Evolutionary conservation across 2,797 vertebrate genomes (phyloP).

Genomic region (Muraenolepis orangiensis): DNA sequence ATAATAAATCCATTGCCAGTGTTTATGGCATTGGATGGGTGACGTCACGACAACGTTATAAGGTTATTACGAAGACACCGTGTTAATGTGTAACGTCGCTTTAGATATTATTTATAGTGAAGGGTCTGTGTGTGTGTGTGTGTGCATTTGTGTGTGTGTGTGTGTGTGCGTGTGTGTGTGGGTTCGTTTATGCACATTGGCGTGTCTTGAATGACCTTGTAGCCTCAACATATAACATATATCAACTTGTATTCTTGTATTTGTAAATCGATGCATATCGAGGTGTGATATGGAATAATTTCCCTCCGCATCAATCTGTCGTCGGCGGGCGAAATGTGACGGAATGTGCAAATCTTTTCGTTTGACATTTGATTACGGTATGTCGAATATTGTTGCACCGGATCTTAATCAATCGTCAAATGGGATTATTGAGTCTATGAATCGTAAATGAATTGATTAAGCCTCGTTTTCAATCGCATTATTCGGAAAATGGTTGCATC

Average conservation of each 20-base stretch:
- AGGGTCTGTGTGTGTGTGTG: not conserved
- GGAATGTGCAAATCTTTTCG: not conserved
- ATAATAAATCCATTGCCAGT: not conserved
- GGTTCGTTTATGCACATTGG: too few species aligned
- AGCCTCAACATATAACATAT: too few species aligned
- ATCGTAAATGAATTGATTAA: not conserved
- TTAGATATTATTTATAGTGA: not conserved
- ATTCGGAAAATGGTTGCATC: not conserved
- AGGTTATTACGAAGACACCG: too few species aligned
- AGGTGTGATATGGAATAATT: too few species aligned
- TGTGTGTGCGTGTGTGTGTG: too few species aligned
- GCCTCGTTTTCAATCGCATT: not conserved
- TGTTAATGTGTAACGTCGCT: not conserved
- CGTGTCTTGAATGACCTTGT: too few species aligned
- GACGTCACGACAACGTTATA: not conserved
- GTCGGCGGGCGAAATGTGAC: not conserved
- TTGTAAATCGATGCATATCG: too few species aligned
- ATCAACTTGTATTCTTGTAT: too few species aligned
- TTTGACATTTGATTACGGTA: too few species aligned
- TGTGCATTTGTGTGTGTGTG: too few species aligned
- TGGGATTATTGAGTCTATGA: not conserved
- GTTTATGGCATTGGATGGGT: not conserved
- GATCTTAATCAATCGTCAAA: not conserved
- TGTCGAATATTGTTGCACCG: too few species aligned
- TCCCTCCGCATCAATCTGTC: too few species aligned